phyloP scores from a whole-genome alignment of 1,140 invertebrate genomes.

The Drosophila simulans region DNA sequence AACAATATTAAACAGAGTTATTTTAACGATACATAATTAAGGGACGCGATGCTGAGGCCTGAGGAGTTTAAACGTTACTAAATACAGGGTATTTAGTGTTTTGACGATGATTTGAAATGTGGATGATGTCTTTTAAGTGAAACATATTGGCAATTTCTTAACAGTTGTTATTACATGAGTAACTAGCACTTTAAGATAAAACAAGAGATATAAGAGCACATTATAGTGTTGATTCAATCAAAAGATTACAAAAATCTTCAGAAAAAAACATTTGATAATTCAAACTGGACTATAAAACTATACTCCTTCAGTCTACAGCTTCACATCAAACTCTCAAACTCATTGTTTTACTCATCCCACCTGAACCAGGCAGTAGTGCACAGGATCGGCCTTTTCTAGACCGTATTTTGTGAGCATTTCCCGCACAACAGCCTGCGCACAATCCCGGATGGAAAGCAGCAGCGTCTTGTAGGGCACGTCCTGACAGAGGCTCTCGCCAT shows the following conservation, averaged over 20 bases:
- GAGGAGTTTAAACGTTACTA: background rate
- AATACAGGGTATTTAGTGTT: too few relatives aligned
- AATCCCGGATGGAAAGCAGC: conserved; percentile 96
- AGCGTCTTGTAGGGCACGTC: conserved; percentile 99
- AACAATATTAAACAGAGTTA: background rate
- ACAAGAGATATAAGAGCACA: too few relatives aligned
- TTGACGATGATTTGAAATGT: too few relatives aligned
- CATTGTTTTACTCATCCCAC: conserved; percentile 85
- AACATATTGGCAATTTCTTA: background rate
- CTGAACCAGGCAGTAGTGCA: conserved; percentile 97
- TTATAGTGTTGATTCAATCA: background rate
- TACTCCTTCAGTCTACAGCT: background rate
- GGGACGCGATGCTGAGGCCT: background rate
- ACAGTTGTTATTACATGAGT: background rate
- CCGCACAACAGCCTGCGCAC: conserved; percentile 94
- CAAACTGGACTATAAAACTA: too few relatives aligned
- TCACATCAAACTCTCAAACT: background rate
- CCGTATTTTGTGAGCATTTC: conserved; percentile 99
- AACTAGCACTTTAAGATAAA: background rate
- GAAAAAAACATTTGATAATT: too few relatives aligned
- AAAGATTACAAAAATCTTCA: too few relatives aligned
- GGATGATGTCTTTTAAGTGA: too few relatives aligned
- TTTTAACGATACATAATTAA: background rate
- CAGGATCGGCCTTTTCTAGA: conserved; percentile 93
- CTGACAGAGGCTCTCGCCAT: conserved; percentile 97